Base-by-base conservation (phyloP, 1,140 invertebrate genomes). In the Ceratosolen fusciceps region DNA sequence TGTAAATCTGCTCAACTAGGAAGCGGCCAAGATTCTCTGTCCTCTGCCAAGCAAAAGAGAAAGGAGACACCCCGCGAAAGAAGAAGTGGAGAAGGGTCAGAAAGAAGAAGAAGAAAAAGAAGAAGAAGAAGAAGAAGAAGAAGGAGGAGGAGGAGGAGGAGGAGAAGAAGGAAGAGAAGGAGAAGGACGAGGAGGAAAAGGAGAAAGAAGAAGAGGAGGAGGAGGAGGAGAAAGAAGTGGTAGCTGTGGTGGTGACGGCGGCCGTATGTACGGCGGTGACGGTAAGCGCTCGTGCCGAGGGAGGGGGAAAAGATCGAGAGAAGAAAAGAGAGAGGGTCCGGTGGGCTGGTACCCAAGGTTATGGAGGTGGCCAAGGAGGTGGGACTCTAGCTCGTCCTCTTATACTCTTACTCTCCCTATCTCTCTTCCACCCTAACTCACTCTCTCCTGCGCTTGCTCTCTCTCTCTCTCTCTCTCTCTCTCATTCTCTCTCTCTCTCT, bases 361-460 rank as follows among this genome's bases (percentile, higher is more conserved):
- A 74, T 90, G 88, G 89, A 88, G 88, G 88, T 90, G 89, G 89
- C 85, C 85, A 86, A 87, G 83, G 87, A 90, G 89, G 89, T 89
- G 88, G 89, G 88, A 88, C 89, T 87, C 86, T 79, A 60, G 29
- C n/a, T 85, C 83, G 83, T 83, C 85, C 85, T 87, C 85, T 84
- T 85, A 83, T 87, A 88, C 84, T 87, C 84, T 72, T 29, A 73
- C 68, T 65, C 58, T 31, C 49, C 34, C 71, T 47, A 1, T 71
- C 24, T 71, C 19, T 47, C 43, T 47, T 47, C 16, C n/a, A 9
- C 43, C 7, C 16, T 47, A 47, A 9, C 43, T 47, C 43, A 7
- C 43, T 47, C 47, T 78, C 39, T 24, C 65, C 75, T 56, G n/a
- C n/a, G n/a, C n/a, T n/a, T n/a, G 7, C 84, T 86, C 85, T 80